phyloP scores from a whole-genome alignment of 2,888 invertebrate genomes.

The Meteorus colon region DNA sequence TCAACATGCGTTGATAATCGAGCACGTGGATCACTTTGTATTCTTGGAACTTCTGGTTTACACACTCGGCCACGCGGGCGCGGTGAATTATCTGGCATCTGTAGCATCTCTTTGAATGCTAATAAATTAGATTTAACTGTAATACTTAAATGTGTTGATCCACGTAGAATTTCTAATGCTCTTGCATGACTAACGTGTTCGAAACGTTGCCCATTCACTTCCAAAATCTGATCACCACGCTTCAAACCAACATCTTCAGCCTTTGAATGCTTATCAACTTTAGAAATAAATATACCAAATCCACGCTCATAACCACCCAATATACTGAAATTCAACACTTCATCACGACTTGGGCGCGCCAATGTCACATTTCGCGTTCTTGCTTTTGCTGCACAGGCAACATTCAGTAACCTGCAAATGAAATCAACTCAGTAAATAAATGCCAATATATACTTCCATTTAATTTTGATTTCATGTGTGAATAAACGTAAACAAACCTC shows the following conservation, averaged over 20 bases:
- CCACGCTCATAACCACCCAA: slow-evolving; percentile 94
- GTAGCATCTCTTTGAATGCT: slow-evolving; percentile 82
- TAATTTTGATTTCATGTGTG: not conserved
- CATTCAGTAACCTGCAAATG: slow-evolving; percentile 84
- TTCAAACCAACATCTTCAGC: slow-evolving; percentile 97
- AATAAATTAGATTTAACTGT: slow-evolving; percentile 97
- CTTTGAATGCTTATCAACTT: slow-evolving; percentile 94
- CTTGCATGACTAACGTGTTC: slow-evolving; percentile 93
- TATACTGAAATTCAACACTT: slow-evolving; percentile 93
- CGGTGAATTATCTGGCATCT: slow-evolving; percentile 88
- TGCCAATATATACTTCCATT: slow-evolving; percentile 8
- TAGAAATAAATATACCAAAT: slow-evolving; percentile 95
- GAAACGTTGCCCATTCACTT: slow-evolving; percentile 98
- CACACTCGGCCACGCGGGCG: slow-evolving; percentile 79
- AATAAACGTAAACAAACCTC: slow-evolving; percentile 67
- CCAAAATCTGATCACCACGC: slow-evolving; percentile 97
- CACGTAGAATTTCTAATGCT: slow-evolving; percentile 93
- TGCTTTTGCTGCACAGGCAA: slow-evolving; percentile 98
- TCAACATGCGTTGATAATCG: slow-evolving; percentile 86
- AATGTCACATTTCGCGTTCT: slow-evolving; percentile 92
- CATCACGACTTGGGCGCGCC: slow-evolving; percentile 93
- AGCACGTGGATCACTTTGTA: slow-evolving; percentile 80
- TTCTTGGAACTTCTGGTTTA: slow-evolving; percentile 73
- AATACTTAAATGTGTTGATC: slow-evolving; percentile 96
- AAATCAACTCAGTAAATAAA: slow-evolving; percentile 10